These are phyloP conservation scores for Orchesella cincta DNA, from an alignment of 1,140 invertebrate genomes.

Conservation along the genomic window DNA sequence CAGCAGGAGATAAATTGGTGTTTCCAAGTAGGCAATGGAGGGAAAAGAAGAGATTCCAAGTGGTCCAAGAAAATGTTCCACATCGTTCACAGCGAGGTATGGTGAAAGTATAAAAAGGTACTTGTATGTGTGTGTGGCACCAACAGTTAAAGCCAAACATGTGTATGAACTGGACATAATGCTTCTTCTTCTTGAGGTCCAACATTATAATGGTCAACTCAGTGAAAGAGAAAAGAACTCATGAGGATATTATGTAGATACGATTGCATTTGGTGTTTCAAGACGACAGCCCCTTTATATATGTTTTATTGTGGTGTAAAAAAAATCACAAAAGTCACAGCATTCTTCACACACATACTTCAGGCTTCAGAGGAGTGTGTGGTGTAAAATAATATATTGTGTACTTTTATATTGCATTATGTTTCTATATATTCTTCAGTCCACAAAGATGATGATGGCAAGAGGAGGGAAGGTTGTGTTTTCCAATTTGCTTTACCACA, in stretches of 20 bases:
- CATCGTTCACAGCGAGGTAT: slow-evolving; percentile 5
- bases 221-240: neutral
- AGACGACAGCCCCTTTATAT: neutral
- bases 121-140: too few species aligned
- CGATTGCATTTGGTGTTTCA: neutral
- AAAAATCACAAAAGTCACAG: neutral
- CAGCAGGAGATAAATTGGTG: slow-evolving; percentile 8
- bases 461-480: neutral
- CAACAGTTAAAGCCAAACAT: too few species aligned
- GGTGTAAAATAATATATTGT: slow-evolving; percentile 17
- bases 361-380: neutral
- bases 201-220: neutral
- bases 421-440: neutral
- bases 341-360: neutral
- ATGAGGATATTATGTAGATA: slow-evolving; percentile 3
- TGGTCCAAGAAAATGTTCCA: slow-evolving; percentile 2
- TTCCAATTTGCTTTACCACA: neutral
- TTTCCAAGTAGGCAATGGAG: slow-evolving; percentile 12
- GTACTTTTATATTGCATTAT: slow-evolving; percentile 7
- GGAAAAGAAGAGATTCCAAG: neutral
- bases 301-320: neutral
- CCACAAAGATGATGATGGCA: neutral
- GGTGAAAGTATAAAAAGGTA: neutral
- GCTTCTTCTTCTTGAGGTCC: neutral
- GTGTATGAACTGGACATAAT: slow-evolving; percentile 12